Evolutionary conservation across 2,113 vertebrate species (phyloP), one percentile per base, ranked within the genome.

Genomic region (Cryptoleucopteryx plumbea): DNA sequence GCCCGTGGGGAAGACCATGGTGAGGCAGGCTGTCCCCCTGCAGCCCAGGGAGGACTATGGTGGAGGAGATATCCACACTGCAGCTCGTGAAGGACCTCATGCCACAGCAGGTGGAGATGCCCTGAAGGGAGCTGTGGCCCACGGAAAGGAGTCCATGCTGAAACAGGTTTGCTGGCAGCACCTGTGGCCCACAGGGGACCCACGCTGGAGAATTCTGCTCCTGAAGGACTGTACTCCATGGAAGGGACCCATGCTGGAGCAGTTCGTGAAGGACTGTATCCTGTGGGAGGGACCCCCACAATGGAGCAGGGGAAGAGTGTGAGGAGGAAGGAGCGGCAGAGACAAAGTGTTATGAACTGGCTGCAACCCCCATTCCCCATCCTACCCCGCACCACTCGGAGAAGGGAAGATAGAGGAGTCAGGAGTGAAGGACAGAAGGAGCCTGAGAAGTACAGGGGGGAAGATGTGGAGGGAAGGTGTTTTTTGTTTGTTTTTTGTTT

Each of bases 201-300:
- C 52, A 53, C 0, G 0, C 48, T 48, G 21, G 29, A 83, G 16
- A 43, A 71, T 2, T 55, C 7, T 0, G 0, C 40, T 83, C 71
- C 16, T 55, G 22, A 74, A 89, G 38, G 23, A 82, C 21, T 58
- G 36, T 36, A 32, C 11, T 6, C 9, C 36, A 42, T 56, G 48
- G 29, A 34, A 65, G 21, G 25, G 26, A 34, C 14, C 8, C 18
- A 38, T 25, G 26, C 3, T 53, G 15, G 40, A 71, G 18, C 15
- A 66, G 16, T 22, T 58, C 4, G 0, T 27, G 43, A 74, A 73
- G 32, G 59, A 50, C 20, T 48, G 26, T 32, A 22, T 52, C 6
- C 7, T 3, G 2, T 31, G 25, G 21, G 58, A 72, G 13, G n/a
- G 14, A 18, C 13, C 45, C 45, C 27, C 13, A 9, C 1, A 6